Evolutionary conservation across 92 coral and sea anemone species (phyloP), one percentile per base, ranked within the genome.

Genomic region (Pocillopora grandis): DNA sequence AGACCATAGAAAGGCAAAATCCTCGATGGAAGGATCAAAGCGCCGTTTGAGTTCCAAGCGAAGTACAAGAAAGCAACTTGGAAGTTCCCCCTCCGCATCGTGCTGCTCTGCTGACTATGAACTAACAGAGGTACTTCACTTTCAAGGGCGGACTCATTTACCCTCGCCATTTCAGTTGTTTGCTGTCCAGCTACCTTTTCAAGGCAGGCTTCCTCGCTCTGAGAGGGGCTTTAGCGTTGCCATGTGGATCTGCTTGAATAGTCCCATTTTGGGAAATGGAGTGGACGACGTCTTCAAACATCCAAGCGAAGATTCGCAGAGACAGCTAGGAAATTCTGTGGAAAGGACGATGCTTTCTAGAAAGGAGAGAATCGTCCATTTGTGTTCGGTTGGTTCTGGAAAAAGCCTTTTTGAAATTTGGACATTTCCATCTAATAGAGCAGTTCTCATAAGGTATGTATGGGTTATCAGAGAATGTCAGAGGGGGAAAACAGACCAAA

Each of bases 361-460:
- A 15, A 72, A 56, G 52, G 92, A 84, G 21, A 80, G 84, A 48
- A 83, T 87, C 83, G 80, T 92, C 59, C 98, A 96, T 65, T 81
- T 96, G 80, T 92, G 94, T 63, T 92, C 98, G 31, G 66, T 96
- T 83, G 97, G 97, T 55, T 92, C 96, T 12, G 89, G 91, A 18
- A 90, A 89, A 64, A 89, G 92, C 83, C 83, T 85, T 83, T 94
- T 96, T 80, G 98, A 96, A 74, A 87, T 94, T 23, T 96, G 98
- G 98, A 81, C 86, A 55, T 71, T 82, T 49, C 92, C 93, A 9
- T 72, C 89, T 1, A 82, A 80, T 35, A 89, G 85, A 14, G 83
- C 87, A 0, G 76, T 95, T 49, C 75, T 83, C 66, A 72, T 64
- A 2, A 83, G 86, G 86, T 83, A 67, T 2, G 75, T 64, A 49